phyloP scores from a whole-genome alignment of 2,888 invertebrate genomes.

The Smittia aterrima region DNA sequence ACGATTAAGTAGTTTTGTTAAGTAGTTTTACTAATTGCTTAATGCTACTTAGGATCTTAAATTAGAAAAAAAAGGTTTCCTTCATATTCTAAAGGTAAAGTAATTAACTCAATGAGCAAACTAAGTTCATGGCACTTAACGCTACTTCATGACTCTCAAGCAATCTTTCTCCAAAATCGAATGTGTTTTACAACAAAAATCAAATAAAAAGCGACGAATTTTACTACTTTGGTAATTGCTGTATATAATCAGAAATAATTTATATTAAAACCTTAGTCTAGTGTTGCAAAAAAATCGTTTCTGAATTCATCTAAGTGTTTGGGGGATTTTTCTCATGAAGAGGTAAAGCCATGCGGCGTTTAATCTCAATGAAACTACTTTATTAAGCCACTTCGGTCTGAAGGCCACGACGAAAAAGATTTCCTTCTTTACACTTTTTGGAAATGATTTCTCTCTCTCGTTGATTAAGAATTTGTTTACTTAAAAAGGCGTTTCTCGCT shows the following conservation, averaged over 20 bases:
- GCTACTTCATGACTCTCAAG: background rate
- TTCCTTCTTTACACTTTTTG: background rate
- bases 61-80: too few species aligned
- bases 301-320: background rate
- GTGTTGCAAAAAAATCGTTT: background rate
- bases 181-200: slow-evolving; percentile 29
- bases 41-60: too few species aligned
- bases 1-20: background rate
- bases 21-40: too few species aligned
- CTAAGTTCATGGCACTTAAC: slow-evolving; percentile 31
- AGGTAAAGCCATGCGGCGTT: background rate
- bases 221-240: slow-evolving; percentile 41
- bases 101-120: slow-evolving; percentile 34
- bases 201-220: slow-evolving; percentile 34
- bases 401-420: slow-evolving; percentile 9
- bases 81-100: slow-evolving; percentile 5
- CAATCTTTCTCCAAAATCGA: background rate
- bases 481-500: background rate
- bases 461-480: background rate
- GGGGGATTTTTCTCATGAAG: background rate
- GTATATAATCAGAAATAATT: slow-evolving; percentile 31
- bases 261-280: background rate
- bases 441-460: background rate
- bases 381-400: slow-evolving; percentile 39
- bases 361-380: slow-evolving; percentile 5